Percentiles rank a stretch among this genome's conserved stretches.
These are phyloP conservation scores for Typhlomys cinereus DNA, from an alignment of 2,113 vertebrate species.

Conservation along the genomic window DNA sequence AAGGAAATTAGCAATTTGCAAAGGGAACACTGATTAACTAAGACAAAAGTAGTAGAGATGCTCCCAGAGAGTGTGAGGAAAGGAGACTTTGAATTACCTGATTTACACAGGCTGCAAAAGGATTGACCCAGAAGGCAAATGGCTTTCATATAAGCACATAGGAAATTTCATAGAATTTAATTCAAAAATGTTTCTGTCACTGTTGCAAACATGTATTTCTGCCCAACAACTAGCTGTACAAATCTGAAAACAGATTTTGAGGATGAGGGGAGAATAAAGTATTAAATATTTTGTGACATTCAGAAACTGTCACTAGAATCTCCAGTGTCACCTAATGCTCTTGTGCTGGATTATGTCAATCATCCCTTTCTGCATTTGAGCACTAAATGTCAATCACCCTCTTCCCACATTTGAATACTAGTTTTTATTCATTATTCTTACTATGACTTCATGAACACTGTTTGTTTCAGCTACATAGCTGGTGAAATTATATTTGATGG, in stretches of 20 bases:
- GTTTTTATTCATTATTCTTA: background rate
- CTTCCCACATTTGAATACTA: background rate
- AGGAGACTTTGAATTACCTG: background rate
- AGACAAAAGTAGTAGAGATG: background rate
- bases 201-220: background rate
- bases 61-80: background rate
- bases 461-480: background rate
- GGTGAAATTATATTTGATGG: constrained; percentile 1
- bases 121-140: background rate
- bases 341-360: background rate
- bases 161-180: background rate
- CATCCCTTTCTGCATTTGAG: background rate
- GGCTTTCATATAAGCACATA: background rate
- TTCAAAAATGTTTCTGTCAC: background rate
- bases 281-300: background rate
- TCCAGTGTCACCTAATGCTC: background rate
- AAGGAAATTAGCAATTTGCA: background rate
- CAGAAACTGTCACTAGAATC: accelerated
- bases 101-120: background rate
- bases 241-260: background rate
- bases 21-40: background rate
- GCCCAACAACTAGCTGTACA: background rate
- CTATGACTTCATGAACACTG: background rate
- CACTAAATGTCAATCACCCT: no score
- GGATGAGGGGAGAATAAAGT: background rate